A percentile compares a stretch with the other conserved stretches of the same genome.
These are phyloP conservation scores for Myrmophylax atrothorax DNA, from an alignment of 2,113 vertebrate genomes.

Conservation along the genomic window DNA sequence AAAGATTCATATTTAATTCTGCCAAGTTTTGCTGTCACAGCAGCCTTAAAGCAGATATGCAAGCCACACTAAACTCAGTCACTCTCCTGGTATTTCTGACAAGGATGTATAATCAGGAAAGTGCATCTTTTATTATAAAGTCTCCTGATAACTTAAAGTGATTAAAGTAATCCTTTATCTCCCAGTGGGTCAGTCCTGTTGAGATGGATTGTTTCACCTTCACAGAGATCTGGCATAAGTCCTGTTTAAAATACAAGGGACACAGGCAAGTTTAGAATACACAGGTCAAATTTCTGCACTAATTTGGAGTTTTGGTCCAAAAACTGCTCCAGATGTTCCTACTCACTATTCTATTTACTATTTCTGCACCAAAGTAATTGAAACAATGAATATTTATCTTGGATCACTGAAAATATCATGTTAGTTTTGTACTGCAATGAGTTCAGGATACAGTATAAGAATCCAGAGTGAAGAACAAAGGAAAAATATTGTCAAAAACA, in stretches of 20 bases:
- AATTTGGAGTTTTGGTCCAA: neutral
- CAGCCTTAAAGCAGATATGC: slow-evolving; percentile 59
- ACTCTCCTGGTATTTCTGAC: slow-evolving; percentile 48
- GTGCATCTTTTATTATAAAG: slow-evolving; percentile 15
- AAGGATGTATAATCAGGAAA: slow-evolving; percentile 17
- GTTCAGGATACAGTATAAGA: neutral
- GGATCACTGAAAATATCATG: neutral
- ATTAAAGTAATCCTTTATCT: slow-evolving; percentile 39
- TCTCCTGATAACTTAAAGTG: slow-evolving; percentile 22
- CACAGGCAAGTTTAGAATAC: neutral
- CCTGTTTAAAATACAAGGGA: neutral
- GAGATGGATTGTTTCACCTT: slow-evolving; percentile 28
- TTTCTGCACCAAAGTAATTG: neutral
- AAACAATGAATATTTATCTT: slow-evolving; percentile 33
- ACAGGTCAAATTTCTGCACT: neutral
- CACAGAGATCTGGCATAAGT: neutral
- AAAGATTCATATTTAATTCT: slow-evolving; percentile 69
- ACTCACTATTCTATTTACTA: slow-evolving; percentile 1
- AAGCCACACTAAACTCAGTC: slow-evolving; percentile 47
- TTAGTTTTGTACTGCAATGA: neutral
- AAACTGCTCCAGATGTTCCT: slow-evolving; percentile 19
- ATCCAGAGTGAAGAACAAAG: neutral
- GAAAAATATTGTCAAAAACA: neutral
- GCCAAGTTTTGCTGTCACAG: slow-evolving; percentile 70
- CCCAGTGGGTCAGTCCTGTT: neutral